Evolutionary conservation across 2,888 invertebrate genomes (phyloP), one percentile per base, ranked within the genome.

Genomic region (Apodemia hepburni): DNA sequence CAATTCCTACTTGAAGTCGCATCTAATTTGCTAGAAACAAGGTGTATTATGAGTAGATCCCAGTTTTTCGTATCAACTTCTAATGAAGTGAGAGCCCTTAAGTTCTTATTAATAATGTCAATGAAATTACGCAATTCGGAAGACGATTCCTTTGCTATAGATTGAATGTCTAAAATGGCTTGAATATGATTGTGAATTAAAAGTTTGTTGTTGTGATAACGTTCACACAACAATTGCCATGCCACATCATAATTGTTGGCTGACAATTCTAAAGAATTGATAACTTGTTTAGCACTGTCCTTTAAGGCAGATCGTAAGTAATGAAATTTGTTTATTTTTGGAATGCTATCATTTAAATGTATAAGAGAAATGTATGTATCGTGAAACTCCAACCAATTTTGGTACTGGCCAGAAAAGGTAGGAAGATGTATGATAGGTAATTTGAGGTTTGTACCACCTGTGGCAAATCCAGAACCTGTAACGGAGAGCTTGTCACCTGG

Each of bases 21-120:
- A n/a, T 45, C 42, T 45, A n/a, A 45, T 45, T 45, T n/a, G n/a
- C 42, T 45, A n/a, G 42, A 45, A 45, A n/a, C 42, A n/a, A 45
- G 4, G 2, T 45, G 42, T 45, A 45, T 45, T 5, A n/a, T 15
- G 15, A 45, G n/a, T n/a, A 45, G 0, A n/a, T n/a, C 42, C 42
- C 42, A 45, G n/a, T 45, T 45, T n/a, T 45, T n/a, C 5, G 42
- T 45, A 1, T 45, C n/a, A 45, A 45, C n/a, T 4, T 45, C 42
- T n/a, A 45, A n/a, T 45, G 42, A 6, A n/a, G 15, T 15, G 6
- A 45, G 42, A n/a, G 42, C 15, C 6, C 42, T 45, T 5, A 45
- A 5, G 42, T 45, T 45, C 6, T 45, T 45, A n/a, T 45, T 45
- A n/a, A 45, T n/a, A 3, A 4, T 38, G 12, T 38, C 38, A 38